Evolutionary conservation across 2,888 invertebrate genomes (phyloP).

Genomic region (Villa cingulata): DNA sequence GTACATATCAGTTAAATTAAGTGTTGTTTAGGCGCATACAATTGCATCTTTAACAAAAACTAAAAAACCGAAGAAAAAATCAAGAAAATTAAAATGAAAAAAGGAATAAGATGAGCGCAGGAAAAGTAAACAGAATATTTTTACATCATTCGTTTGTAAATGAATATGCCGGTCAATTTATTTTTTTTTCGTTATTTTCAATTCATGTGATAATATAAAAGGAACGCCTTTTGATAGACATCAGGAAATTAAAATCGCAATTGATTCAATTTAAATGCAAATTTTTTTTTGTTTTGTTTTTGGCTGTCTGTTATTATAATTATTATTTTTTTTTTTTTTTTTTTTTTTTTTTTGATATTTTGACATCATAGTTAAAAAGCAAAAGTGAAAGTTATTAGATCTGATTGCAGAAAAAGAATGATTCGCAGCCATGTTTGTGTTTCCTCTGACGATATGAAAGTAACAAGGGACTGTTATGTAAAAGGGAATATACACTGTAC

Average conservation of each 20-base stretch:
- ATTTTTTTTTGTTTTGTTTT: constrained; percentile 1
- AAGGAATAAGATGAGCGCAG: too few species aligned
- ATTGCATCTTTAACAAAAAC: too few species aligned
- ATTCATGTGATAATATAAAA: neutral
- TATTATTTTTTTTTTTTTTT: neutral
- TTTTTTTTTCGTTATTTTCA: too few species aligned
- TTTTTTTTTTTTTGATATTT: neutral
- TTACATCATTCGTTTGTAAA: too few species aligned
- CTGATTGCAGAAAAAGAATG: neutral
- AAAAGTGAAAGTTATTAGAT: neutral
- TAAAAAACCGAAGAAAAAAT: neutral
- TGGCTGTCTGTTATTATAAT: neutral
- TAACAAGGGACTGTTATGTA: neutral
- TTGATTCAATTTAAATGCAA: constrained; percentile 8
- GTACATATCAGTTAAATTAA: too few species aligned
- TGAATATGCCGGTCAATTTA: too few species aligned
- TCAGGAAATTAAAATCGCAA: constrained; percentile 7
- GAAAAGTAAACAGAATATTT: too few species aligned
- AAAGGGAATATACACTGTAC: too few species aligned
- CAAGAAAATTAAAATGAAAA: too few species aligned
- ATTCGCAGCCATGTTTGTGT: neutral
- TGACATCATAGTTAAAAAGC: neutral
- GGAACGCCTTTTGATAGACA: constrained; percentile 5
- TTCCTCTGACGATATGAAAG: neutral
- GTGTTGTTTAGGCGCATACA: too few species aligned